These are phyloP conservation scores for Brotula barbata DNA, from an alignment of 2,797 vertebrate species.

Conservation along the genomic window DNA sequence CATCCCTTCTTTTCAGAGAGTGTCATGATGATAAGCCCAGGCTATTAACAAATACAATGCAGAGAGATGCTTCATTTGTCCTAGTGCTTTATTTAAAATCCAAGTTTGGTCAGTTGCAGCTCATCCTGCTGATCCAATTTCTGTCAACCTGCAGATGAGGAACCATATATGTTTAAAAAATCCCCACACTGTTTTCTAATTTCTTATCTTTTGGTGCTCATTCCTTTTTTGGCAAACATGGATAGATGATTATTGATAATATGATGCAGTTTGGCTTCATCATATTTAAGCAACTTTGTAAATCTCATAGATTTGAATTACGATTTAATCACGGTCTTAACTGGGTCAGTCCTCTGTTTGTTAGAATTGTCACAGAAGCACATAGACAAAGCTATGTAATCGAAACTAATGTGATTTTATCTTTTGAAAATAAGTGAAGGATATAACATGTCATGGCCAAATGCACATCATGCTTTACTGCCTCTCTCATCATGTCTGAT, in stretches of 20 bases:
- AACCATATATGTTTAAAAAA: slow-evolving; percentile 29
- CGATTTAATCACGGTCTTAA: slow-evolving; percentile 22
- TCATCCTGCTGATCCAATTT: slow-evolving; percentile 21
- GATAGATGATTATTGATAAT: slow-evolving; percentile 13
- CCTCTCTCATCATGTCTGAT: slow-evolving; percentile 1
- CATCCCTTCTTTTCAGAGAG: neutral
- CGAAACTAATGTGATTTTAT: slow-evolving; percentile 9
- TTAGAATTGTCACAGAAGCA: neutral
- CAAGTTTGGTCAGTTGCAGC: slow-evolving; percentile 7
- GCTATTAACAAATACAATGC: neutral
- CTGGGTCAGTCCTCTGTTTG: slow-evolving; percentile 12
- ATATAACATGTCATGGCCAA: neutral
- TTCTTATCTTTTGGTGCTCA: slow-evolving; percentile 30
- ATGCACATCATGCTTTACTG: neutral
- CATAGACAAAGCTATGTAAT: slow-evolving; percentile 5
- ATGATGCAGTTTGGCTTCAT: too few species aligned
- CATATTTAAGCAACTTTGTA: neutral
- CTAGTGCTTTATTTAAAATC: neutral
- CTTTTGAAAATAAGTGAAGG: neutral
- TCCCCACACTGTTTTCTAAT: slow-evolving; percentile 36
- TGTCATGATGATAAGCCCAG: neutral
- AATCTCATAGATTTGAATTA: slow-evolving; percentile 21
- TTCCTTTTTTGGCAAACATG: slow-evolving; percentile 23
- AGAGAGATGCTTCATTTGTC: neutral
- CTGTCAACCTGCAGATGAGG: slow-evolving; percentile 21